A percentile compares a stretch with the other conserved stretches of the same genome.
Evolutionary conservation across 1,140 invertebrate genomes (phyloP).

Genomic region (Anastrepha ludens): DNA sequence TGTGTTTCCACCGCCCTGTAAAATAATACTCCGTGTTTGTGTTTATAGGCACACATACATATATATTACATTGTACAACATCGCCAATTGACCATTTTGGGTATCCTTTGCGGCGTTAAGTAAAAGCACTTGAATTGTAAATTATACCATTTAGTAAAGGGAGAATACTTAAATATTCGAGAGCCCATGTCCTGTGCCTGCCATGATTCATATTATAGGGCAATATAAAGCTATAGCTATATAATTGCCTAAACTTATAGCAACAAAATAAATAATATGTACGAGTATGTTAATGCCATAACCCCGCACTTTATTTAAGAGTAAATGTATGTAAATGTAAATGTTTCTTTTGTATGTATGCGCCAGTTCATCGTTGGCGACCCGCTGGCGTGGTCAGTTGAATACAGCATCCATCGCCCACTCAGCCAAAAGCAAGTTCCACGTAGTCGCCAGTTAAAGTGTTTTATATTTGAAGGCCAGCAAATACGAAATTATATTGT

Average conservation of each 20-base stretch:
- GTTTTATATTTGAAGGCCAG: constrained; percentile 46
- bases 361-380: constrained; percentile 1
- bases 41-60: neutral
- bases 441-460: neutral
- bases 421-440: neutral
- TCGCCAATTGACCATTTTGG: neutral
- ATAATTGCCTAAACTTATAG: constrained; percentile 19
- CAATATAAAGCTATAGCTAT: neutral
- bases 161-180: neutral
- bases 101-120: neutral
- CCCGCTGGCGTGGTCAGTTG: constrained; percentile 35
- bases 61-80: neutral
- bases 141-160: neutral
- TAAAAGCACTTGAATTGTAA: neutral
- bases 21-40: too few relatives aligned
- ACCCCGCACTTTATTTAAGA: neutral
- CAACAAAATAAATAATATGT: neutral
- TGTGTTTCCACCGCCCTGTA: too few relatives aligned
- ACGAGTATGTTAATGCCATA: neutral
- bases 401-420: neutral
- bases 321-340: neutral
- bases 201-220: constrained; percentile 1
- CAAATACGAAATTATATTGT: constrained; percentile 17
- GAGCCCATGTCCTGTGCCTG: neutral
- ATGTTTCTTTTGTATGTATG: neutral